phyloP scores from a whole-genome alignment of 2,113 vertebrate species.

The Scomber scombrus region DNA sequence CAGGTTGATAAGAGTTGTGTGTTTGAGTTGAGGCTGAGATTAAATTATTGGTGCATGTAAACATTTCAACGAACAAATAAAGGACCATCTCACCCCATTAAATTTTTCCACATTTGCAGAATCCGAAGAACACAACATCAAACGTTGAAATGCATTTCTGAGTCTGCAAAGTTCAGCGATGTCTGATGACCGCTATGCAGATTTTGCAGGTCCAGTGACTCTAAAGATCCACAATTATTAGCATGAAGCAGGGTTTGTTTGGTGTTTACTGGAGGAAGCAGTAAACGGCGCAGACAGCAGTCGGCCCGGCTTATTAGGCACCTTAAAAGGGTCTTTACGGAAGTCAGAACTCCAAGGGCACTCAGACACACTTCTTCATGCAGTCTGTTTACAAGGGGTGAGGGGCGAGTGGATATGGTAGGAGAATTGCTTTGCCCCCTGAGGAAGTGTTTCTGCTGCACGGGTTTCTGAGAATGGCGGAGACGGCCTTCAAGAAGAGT shows the following conservation, averaged over 20 bases:
- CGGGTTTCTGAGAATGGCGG: background rate
- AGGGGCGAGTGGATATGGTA: background rate
- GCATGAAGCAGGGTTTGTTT: conserved; percentile 1
- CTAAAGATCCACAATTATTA: background rate
- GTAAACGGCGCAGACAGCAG: conserved; percentile 33
- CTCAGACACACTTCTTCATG: conserved; percentile 22
- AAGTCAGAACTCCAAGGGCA: conserved; percentile 24
- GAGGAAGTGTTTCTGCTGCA: conserved; percentile 6
- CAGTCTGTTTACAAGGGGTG: conserved; percentile 41
- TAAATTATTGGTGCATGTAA: too few relatives aligned
- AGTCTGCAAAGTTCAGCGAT: too few relatives aligned
- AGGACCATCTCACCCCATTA: too few relatives aligned
- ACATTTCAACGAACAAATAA: too few relatives aligned
- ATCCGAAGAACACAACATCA: too few relatives aligned
- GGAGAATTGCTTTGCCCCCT: conserved; percentile 2
- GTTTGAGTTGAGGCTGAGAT: too few relatives aligned
- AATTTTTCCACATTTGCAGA: too few relatives aligned
- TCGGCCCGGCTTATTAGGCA: conserved; percentile 38
- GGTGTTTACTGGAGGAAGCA: conserved; percentile 52
- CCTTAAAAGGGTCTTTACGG: conserved; percentile 35
- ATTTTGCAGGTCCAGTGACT: background rate
- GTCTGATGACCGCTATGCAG: background rate
- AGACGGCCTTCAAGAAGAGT: conserved; percentile 26
- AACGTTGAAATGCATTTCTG: too few relatives aligned
- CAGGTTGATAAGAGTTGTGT: too few relatives aligned